Evolutionary conservation across 2,888 invertebrate genomes (phyloP).

Genomic region (Tolmerus cingulatus): DNA sequence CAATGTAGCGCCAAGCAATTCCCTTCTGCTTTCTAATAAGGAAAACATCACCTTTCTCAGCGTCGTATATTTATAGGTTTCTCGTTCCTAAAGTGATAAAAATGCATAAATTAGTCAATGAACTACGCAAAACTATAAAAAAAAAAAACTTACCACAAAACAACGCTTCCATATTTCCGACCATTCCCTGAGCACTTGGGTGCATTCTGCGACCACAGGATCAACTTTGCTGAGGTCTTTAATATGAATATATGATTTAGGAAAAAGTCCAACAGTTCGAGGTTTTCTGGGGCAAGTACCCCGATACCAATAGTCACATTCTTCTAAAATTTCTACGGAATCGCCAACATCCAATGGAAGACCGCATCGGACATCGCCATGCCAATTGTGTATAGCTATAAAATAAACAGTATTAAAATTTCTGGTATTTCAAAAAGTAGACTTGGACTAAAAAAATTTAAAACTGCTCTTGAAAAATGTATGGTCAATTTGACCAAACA

Average conservation of each 20-base stretch:
- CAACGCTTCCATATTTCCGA: slow-evolving; percentile 90
- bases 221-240: slow-evolving; percentile 89
- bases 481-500: no score
- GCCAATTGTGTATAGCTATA: slow-evolving; percentile 91
- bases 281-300: slow-evolving; percentile 83
- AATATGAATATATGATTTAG: slow-evolving; percentile 83
- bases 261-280: slow-evolving; percentile 75
- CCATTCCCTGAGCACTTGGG: slow-evolving; percentile 93
- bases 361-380: slow-evolving; percentile 80
- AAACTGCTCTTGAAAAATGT: no score
- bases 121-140: neutral
- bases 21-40: slow-evolving; percentile 83
- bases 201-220: slow-evolving; percentile 89
- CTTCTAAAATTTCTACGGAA: slow-evolving; percentile 89
- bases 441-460: neutral
- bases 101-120: neutral
- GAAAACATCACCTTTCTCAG: slow-evolving; percentile 91
- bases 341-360: slow-evolving; percentile 90
- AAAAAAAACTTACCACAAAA: slow-evolving; percentile 76
- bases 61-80: slow-evolving; percentile 84
- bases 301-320: slow-evolving; percentile 88
- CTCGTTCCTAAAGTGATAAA: slow-evolving; percentile 71
- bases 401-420: slow-evolving; percentile 55
- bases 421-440: neutral
- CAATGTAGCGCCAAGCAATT: slow-evolving; percentile 85